Evolutionary conservation across 2,888 invertebrate genomes (phyloP).

Genomic region (Ryuthela nishihirai): DNA sequence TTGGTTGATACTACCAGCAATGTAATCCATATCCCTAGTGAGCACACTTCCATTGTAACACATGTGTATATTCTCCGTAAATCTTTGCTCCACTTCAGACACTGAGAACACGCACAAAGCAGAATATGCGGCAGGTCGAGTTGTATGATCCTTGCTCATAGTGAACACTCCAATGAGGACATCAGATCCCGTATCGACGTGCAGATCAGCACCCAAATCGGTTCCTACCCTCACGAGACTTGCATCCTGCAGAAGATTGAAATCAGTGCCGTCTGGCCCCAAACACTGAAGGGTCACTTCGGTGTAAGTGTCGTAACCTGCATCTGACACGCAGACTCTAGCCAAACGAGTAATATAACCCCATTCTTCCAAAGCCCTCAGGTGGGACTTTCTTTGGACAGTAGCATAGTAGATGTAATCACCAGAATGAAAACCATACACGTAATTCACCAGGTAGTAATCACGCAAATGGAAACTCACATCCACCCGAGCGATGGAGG

Average conservation of each 20-base stretch:
- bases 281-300: constrained; percentile 90
- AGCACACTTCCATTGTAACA: constrained; percentile 94
- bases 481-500: constrained; percentile 43
- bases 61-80: constrained; percentile 94
- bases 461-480: constrained; percentile 61
- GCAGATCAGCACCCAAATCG: constrained; percentile 63
- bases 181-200: constrained; percentile 71
- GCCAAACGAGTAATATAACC: constrained; percentile 87
- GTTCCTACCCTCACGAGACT: constrained; percentile 80
- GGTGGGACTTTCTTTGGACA: constrained; percentile 87
- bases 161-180: constrained; percentile 81
- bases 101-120: constrained; percentile 91
- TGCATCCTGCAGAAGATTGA: constrained; percentile 93
- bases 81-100: constrained; percentile 83
- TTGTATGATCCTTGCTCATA: constrained; percentile 39
- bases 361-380: constrained; percentile 81
- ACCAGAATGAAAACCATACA: constrained; percentile 92
- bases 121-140: constrained; percentile 56
- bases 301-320: constrained; percentile 93
- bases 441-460: constrained; percentile 90
- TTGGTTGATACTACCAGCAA: constrained; percentile 85
- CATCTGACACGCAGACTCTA: constrained; percentile 89
- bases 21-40: constrained; percentile 85
- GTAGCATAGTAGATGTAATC: constrained; percentile 94
- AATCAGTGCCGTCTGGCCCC: constrained; percentile 61